These are phyloP conservation scores for Caenorhabditis drosophilae DNA, from an alignment of 2,888 invertebrate genomes.

Conservation along the genomic window DNA sequence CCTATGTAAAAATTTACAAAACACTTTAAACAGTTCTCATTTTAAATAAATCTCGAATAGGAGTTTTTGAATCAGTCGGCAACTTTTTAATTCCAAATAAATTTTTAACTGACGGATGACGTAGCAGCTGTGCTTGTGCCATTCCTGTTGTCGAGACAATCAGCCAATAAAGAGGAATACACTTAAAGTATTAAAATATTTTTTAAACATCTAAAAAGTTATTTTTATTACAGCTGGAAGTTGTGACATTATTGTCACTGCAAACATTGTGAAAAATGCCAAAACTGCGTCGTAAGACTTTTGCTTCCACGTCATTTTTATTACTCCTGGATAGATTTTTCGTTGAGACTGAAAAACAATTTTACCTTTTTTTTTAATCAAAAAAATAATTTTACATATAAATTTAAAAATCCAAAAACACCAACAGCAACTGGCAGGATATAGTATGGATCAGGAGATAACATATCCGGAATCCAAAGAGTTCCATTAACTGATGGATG, in stretches of 20 bases:
- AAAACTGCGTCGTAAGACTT: constrained; percentile 58
- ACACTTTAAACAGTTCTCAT: constrained; percentile 26
- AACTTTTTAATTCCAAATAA: constrained; percentile 58
- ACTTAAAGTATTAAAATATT: constrained; percentile 50
- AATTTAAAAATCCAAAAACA: constrained; percentile 60
- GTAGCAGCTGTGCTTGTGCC: constrained; percentile 55
- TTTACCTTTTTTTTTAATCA: background rate
- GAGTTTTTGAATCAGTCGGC: constrained; percentile 61
- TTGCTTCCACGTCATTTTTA: constrained; percentile 45
- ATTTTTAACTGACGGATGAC: constrained; percentile 59
- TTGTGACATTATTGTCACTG: constrained; percentile 60
- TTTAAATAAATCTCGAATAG: constrained; percentile 60
- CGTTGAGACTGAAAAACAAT: constrained; percentile 54
- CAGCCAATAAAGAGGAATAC: constrained; percentile 65
- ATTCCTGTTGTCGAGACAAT: constrained; percentile 57
- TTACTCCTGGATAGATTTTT: constrained; percentile 57
- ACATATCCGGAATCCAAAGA: constrained; percentile 59
- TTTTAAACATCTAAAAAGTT: background rate
- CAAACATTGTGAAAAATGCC: constrained; percentile 58
- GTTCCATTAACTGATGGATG: constrained; percentile 55
- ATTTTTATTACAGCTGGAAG: constrained; percentile 54
- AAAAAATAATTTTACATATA: constrained; percentile 46
- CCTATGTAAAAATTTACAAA: too few relatives aligned
- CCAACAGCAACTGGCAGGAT: constrained; percentile 61
- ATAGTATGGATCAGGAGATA: constrained; percentile 63